Percentiles rank a stretch among this genome's conserved stretches.
These are phyloP conservation scores for Oceanites oceanicus DNA, from an alignment of 2,113 vertebrate species.

Conservation along the genomic window DNA sequence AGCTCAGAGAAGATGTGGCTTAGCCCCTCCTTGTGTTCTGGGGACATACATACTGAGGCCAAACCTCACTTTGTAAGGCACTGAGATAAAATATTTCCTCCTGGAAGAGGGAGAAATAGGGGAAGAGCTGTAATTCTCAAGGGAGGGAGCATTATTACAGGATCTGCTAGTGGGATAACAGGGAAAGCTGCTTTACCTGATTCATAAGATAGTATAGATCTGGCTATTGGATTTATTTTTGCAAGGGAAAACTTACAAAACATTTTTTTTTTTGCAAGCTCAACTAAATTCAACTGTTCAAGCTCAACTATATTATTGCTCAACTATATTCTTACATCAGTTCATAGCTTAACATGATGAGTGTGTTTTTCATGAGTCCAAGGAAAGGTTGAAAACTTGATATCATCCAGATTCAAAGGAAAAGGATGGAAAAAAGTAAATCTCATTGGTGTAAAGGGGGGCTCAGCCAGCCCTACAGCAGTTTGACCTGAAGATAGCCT, in stretches of 20 bases:
- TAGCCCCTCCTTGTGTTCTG: background rate
- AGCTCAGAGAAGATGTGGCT: background rate
- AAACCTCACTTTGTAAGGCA: background rate
- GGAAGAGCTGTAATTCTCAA: background rate
- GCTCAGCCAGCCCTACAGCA: conserved; percentile 70
- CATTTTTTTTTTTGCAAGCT: background rate
- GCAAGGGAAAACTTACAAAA: background rate
- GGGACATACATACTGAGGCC: background rate
- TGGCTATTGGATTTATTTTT: background rate
- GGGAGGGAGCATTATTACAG: background rate
- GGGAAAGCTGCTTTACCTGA: background rate
- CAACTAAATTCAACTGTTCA: background rate
- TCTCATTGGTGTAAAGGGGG: background rate
- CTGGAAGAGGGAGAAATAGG: background rate
- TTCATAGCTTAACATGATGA: background rate
- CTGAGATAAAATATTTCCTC: background rate
- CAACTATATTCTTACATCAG: background rate
- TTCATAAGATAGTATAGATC: background rate
- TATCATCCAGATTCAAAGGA: conserved; percentile 51
- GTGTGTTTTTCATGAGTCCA: conserved; percentile 1
- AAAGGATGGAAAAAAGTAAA: conserved; percentile 44
- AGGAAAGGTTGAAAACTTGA: conserved; percentile 33
- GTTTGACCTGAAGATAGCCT: conserved; percentile 66
- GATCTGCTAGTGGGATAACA: background rate
- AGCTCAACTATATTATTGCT: background rate